These are phyloP conservation scores for Arctocebus calabarensis DNA, from an alignment of 2,797 vertebrate genomes.

Conservation along the genomic window DNA sequence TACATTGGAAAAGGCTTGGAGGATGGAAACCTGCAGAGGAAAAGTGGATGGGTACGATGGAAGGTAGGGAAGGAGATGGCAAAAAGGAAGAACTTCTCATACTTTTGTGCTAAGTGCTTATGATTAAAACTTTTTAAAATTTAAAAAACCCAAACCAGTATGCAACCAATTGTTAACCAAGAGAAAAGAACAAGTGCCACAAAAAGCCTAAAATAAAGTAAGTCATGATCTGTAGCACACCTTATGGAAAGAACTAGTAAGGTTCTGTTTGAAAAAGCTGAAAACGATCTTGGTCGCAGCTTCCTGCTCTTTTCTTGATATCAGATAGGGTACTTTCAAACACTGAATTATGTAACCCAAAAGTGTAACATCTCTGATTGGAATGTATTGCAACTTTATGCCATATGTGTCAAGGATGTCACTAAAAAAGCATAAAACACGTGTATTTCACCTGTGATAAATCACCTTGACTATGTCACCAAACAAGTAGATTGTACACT, in stretches of 20 bases:
- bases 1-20: not conserved
- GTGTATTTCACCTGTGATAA: constrained; percentile 51
- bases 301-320: constrained; percentile 29
- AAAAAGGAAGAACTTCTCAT: constrained; percentile 23
- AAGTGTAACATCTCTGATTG: constrained; percentile 56
- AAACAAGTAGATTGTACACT: constrained; percentile 42
- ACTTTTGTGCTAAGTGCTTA: constrained; percentile 28
- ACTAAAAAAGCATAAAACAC: constrained; percentile 62
- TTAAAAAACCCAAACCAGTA: not conserved
- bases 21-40: not conserved
- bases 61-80: not conserved
- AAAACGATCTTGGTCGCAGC: not conserved
- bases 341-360: constrained; percentile 8
- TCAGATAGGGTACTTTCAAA: constrained; percentile 50
- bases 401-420: constrained; percentile 49
- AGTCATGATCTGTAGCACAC: not conserved
- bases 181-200: constrained; percentile 1
- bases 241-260: not conserved
- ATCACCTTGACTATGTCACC: constrained; percentile 64
- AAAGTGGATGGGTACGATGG: not conserved
- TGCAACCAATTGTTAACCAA: constrained; percentile 17
- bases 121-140: constrained; percentile 39
- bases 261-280: not conserved
- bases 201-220: not conserved
- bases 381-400: constrained; percentile 47